These are phyloP conservation scores for Plutomurus gul DNA, from an alignment of 1,140 invertebrate species.

Conservation along the genomic window DNA sequence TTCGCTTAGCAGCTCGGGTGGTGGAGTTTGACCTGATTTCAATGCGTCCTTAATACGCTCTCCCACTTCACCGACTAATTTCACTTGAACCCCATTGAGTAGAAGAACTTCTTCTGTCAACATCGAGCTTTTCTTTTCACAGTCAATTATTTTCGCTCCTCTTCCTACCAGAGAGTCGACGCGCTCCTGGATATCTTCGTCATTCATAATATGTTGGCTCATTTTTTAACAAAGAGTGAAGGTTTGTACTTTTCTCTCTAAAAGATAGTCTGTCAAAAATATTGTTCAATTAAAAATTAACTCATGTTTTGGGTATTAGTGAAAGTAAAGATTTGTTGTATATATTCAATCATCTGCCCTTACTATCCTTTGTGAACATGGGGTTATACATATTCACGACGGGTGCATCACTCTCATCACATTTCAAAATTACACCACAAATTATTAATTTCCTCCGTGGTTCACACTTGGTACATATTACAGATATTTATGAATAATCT, in stretches of 20 bases:
- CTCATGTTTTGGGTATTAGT: too few relatives aligned
- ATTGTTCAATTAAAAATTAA: too few relatives aligned
- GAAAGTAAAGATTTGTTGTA: too few relatives aligned
- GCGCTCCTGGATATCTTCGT: conserved; percentile 74
- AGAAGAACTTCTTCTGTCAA: conserved; percentile 74
- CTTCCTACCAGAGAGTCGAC: conserved; percentile 76
- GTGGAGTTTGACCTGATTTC: conserved; percentile 67
- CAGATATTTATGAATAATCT: too few relatives aligned
- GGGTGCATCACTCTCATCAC: too few relatives aligned
- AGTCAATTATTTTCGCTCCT: conserved; percentile 73
- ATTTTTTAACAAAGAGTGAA: background rate
- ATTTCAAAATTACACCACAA: too few relatives aligned
- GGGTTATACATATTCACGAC: too few relatives aligned
- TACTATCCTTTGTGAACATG: too few relatives aligned
- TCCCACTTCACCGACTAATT: conserved; percentile 70
- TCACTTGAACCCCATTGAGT: conserved; percentile 73
- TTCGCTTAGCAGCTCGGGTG: conserved; percentile 73
- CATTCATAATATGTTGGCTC: conserved; percentile 64
- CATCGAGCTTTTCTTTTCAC: conserved; percentile 73
- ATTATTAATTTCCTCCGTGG: too few relatives aligned
- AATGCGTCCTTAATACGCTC: conserved; percentile 71
- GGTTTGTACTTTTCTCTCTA: background rate
- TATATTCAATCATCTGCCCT: too few relatives aligned
- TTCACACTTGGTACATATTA: too few relatives aligned
- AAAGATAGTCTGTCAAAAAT: too few relatives aligned